Conservation (phyloP, 2,888 invertebrate genomes). For the Octonoba sinensis region DNA sequence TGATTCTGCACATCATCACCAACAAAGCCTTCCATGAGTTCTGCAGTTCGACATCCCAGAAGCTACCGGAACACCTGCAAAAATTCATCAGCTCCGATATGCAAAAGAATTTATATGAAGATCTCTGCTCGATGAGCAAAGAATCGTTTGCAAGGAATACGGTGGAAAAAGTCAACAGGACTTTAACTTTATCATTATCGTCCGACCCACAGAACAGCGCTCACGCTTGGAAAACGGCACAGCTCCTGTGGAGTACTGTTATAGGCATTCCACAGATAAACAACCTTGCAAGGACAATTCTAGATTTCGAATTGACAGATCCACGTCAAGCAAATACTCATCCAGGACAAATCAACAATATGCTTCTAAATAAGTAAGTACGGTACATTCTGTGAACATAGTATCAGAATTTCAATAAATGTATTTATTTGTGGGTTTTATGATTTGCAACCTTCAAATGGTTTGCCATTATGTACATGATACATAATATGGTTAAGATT, state of each 20-base stretch:
- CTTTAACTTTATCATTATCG: not conserved
- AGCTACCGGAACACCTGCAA: not conserved
- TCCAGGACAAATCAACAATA: not conserved
- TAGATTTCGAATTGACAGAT: constrained; percentile 27
- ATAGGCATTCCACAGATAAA: constrained; percentile 15
- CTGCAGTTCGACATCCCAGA: not conserved
- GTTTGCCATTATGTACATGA: no score
- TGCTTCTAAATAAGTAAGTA: not conserved
- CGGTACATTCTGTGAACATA: no score
- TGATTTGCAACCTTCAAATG: no score
- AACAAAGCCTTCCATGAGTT: constrained; percentile 43
- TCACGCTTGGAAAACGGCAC: no score
- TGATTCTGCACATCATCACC: constrained; percentile 32
- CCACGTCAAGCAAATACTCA: not conserved
- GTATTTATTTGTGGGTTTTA: no score
- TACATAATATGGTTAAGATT: no score
- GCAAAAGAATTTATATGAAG: constrained; percentile 5
- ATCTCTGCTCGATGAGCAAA: constrained; percentile 36
- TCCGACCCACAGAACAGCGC: not conserved
- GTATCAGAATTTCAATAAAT: no score
- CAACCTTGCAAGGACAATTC: constrained; percentile 7
- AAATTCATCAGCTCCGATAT: not conserved
- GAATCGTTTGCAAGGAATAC: constrained; percentile 9
- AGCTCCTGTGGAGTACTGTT: not conserved
- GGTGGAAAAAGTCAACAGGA: constrained; percentile 1